These are phyloP conservation scores for Cossypha niveicapilla DNA, from an alignment of 2,797 vertebrate genomes.

Conservation along the genomic window DNA sequence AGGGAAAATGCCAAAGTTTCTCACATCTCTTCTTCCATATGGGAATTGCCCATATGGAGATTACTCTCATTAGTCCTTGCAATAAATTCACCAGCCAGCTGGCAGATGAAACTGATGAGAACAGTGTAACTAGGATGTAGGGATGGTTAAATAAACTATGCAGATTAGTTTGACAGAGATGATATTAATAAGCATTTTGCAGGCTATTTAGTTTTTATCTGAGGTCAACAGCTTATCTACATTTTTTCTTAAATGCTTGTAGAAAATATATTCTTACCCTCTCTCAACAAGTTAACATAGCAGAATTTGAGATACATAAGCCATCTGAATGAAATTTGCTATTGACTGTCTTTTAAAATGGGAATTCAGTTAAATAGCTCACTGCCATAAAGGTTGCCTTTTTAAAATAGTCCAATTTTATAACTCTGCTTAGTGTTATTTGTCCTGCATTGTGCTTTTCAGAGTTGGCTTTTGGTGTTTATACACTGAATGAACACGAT, in stretches of 20 bases:
- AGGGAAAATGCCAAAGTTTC: neutral
- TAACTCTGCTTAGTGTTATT: neutral
- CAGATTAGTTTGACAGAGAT: neutral
- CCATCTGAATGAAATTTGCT: neutral
- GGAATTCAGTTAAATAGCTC: neutral
- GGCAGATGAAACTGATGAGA: neutral
- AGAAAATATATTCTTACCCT: neutral
- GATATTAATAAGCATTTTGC: neutral
- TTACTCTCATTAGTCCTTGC: neutral
- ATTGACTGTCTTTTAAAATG: neutral
- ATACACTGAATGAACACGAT: neutral
- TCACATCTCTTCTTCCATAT: neutral
- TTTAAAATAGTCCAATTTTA: neutral
- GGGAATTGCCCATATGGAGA: neutral
- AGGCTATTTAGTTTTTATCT: neutral
- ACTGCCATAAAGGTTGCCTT: neutral
- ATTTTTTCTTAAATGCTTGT: neutral
- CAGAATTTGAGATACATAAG: neutral
- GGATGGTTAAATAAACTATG: neutral
- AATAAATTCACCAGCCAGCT: neutral
- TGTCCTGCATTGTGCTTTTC: neutral
- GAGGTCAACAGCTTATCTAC: neutral
- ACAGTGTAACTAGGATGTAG: neutral
- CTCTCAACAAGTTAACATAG: neutral
- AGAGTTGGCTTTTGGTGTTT: slow-evolving; percentile 11